Conservation (phyloP, 2,797 vertebrate species). For the Paedocypris micromegethes region DNA sequence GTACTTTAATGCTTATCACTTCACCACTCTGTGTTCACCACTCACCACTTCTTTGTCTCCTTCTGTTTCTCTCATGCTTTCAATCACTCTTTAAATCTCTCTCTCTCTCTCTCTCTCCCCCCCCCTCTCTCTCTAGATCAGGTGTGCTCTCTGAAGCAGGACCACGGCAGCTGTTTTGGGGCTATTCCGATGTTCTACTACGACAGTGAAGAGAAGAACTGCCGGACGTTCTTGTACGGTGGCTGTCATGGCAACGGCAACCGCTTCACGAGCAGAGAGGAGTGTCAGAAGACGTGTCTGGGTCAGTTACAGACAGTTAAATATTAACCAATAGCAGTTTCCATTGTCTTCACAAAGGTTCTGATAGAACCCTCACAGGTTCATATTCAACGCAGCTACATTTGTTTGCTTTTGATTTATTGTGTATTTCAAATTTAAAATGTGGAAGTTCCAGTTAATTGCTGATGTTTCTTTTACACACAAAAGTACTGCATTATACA, state of each 20-base stretch:
- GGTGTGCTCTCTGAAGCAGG: constrained; percentile 32
- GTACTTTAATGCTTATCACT: too few relatives aligned
- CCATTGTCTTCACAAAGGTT: background rate
- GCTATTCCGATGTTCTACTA: constrained; percentile 33
- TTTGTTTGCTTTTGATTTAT: too few relatives aligned
- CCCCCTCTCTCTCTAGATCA: constrained; percentile 6
- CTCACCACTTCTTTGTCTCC: too few relatives aligned
- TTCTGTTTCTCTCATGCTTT: too few relatives aligned
- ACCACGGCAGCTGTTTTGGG: constrained; percentile 41
- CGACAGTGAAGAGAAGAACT: constrained; percentile 26
- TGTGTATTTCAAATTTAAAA: too few relatives aligned
- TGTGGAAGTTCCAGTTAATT: too few relatives aligned
- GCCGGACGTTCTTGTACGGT: constrained; percentile 47
- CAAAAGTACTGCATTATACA: too few relatives aligned
- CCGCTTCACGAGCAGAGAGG: constrained; percentile 44
- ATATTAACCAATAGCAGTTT: background rate
- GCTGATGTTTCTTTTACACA: too few relatives aligned
- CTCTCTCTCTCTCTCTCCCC: too few relatives aligned
- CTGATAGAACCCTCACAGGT: background rate
- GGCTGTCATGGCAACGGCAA: constrained; percentile 55
- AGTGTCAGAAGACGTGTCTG: constrained; percentile 35
- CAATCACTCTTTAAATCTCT: too few relatives aligned
- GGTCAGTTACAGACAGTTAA: constrained; percentile 26
- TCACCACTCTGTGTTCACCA: too few relatives aligned
- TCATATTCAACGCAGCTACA: background rate